A percentile compares a stretch with the other conserved stretches of the same genome.
Conservation (phyloP, 2,113 vertebrate species). For the Emydocephalus ijimae region DNA sequence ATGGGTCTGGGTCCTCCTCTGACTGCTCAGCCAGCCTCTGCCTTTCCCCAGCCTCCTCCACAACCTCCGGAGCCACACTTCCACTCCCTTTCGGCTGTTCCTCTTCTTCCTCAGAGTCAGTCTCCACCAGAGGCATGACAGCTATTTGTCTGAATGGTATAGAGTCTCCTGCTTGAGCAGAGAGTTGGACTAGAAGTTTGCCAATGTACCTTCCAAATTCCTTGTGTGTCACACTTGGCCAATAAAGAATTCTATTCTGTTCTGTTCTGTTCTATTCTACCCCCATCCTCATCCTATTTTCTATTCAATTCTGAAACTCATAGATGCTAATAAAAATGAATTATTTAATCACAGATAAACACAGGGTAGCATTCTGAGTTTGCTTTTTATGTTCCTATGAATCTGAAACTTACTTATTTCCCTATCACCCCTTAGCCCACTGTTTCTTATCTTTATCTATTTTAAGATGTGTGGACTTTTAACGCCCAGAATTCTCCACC, state of each 20-base stretch:
- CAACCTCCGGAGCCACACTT: too few species aligned
- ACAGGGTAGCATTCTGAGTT: not conserved
- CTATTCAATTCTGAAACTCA: not conserved
- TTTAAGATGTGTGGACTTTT: not conserved
- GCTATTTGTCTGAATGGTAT: not conserved
- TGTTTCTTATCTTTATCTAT: not conserved
- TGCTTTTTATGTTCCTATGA: not conserved
- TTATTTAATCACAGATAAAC: not conserved
- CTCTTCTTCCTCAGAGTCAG: too few species aligned
- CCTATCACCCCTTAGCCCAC: not conserved
- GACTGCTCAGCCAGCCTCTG: too few species aligned
- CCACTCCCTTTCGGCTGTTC: too few species aligned
- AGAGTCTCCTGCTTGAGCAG: too few species aligned
- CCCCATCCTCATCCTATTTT: too few species aligned
- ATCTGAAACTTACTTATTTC: not conserved
- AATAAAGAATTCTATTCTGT: too few species aligned
- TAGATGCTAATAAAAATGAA: not conserved
- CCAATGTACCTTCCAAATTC: not conserved
- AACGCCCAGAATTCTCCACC: too few species aligned
- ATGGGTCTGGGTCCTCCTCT: too few species aligned
- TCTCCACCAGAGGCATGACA: not conserved
- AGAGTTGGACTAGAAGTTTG: not conserved
- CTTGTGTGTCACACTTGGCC: too few species aligned
- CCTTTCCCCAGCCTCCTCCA: too few species aligned
- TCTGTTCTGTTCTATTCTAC: too few species aligned